Percentiles rank a stretch among this genome's conserved stretches.
phyloP scores from a whole-genome alignment of 2,113 vertebrate genomes.

The Nothoprocta perdicaria region DNA sequence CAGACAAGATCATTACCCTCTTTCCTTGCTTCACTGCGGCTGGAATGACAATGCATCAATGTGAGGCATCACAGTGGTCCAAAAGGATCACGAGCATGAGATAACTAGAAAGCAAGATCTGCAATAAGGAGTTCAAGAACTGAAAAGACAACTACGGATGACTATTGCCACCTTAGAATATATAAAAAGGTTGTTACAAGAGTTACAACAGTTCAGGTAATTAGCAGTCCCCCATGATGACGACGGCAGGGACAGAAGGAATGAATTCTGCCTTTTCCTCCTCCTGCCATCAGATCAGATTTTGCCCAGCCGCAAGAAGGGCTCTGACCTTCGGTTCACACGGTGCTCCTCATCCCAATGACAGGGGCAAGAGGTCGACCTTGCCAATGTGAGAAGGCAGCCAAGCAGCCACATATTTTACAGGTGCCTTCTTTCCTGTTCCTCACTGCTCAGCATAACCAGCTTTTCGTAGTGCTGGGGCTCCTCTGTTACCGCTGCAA shows the following conservation, averaged over 20 bases:
- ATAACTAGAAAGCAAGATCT: neutral
- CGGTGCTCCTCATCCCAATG: neutral
- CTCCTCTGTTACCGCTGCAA: neutral
- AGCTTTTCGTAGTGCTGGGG: neutral
- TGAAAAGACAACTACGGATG: neutral
- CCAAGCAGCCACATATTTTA: neutral
- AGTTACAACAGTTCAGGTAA: neutral
- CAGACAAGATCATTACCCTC: neutral
- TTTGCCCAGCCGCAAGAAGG: neutral
- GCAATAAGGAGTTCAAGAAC: neutral
- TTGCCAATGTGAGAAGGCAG: neutral
- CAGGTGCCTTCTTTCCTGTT: neutral
- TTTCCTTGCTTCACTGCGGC: neutral
- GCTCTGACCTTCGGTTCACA: too few relatives aligned
- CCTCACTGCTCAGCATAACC: neutral
- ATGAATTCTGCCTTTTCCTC: neutral
- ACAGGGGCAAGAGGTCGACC: neutral
- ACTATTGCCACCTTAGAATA: rapidly evolving
- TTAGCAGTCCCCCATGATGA: neutral
- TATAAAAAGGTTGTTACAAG: neutral
- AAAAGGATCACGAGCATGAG: neutral
- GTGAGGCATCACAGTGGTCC: neutral
- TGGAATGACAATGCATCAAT: neutral
- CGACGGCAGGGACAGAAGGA: neutral
- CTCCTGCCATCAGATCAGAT: neutral